Evolutionary conservation across 2,113 vertebrate species (phyloP).

Genomic region (Haplochromis burtoni): DNA sequence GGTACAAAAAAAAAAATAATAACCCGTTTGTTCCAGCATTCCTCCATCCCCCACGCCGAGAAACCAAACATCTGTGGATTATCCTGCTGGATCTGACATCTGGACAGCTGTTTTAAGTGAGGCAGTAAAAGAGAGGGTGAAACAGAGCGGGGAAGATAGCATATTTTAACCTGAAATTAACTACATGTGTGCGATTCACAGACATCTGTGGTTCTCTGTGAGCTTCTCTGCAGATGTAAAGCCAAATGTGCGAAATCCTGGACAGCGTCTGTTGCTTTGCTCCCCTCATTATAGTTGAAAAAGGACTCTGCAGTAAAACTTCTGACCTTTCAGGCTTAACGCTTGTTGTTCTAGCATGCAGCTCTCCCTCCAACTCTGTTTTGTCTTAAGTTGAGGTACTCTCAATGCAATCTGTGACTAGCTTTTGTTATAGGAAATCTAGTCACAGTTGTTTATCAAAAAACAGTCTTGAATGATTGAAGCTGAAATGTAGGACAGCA

Average conservation of each 20-base stretch:
- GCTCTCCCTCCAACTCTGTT: not conserved
- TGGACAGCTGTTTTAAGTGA: conserved; percentile 20
- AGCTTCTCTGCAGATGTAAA: not conserved
- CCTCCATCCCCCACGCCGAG: not conserved
- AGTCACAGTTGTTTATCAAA: not conserved
- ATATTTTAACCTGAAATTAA: conserved; percentile 20
- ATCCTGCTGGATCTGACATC: conserved; percentile 26
- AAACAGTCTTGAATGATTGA: not conserved
- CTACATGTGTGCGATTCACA: not conserved
- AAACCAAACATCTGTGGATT: conserved; percentile 28
- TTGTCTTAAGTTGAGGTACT: not conserved
- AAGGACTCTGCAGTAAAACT: not conserved
- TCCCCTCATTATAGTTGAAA: not conserved
- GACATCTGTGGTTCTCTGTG: not conserved
- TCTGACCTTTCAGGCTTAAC: not conserved
- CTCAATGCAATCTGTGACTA: not conserved
- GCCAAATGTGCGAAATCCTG: not conserved
- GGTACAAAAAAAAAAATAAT: not conserved
- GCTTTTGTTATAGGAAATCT: not conserved
- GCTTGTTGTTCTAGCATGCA: not conserved
- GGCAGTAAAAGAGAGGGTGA: not conserved
- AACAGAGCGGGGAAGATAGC: not conserved
- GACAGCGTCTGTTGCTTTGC: not conserved
- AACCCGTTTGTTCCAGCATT: not conserved
- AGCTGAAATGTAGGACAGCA: not conserved